Evolutionary conservation across 2,113 vertebrate genomes (phyloP), one percentile per base, ranked within the genome.

Genomic region (Equus przewalskii): DNA sequence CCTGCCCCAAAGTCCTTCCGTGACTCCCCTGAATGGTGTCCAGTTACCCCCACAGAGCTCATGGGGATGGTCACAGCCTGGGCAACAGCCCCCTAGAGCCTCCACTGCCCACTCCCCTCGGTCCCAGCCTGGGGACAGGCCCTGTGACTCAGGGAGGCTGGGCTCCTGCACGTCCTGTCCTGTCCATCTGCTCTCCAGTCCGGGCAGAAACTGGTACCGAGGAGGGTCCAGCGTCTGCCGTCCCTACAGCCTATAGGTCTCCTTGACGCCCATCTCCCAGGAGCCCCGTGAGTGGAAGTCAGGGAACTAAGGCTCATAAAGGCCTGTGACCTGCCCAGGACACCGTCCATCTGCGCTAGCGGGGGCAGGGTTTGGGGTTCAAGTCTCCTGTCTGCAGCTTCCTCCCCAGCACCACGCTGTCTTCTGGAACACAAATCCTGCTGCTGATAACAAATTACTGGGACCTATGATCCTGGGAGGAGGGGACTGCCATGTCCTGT

Each of bases 401-500:
- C 78, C 6, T 5, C n/a, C 13, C 9, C 6, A 10, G 56, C 72
- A 21, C 13, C 6, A 8, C 72, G 1, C 49, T 4, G n/a, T 83
- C 56, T 64, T 62, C 69, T 24, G 70, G 56, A 33, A n/a, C 13
- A 26, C 8, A 1, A 18, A 6, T 14, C 9, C 30, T 78, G 21
- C 30, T 5, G 16, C 58, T 22, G 3, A 33, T 1, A 16, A 33
- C 46, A 75, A 41, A 13, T n/a, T 4, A 15, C 70, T 3, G 22
- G 69, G 67, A 1, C 56, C 44, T 3, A 3, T 7, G 3, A 6
- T 22, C 24, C 0, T 0, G 58, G 12, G 58, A 36, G 10, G 33
- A 51, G 58, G 28, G 24, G 30, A 24, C 58, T 16, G 22, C 2
- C 1, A 0, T 0, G 1, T 33, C 49, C 1, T 2, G 0, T 1